phyloP scores from a whole-genome alignment of 2,113 vertebrate genomes.

The Pavo muticus region DNA sequence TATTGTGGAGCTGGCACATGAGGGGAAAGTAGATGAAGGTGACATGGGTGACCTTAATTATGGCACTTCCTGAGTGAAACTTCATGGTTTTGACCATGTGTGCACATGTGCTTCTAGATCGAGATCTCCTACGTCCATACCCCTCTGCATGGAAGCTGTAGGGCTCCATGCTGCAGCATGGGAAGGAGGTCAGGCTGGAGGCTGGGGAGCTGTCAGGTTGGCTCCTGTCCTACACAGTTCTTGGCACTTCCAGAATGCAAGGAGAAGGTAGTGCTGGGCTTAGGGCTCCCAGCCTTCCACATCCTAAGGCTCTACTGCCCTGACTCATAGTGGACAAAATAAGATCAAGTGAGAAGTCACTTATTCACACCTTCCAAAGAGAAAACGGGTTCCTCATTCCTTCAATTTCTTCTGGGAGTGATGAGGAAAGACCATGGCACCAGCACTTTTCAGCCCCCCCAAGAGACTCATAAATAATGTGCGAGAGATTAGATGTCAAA shows the following conservation, averaged over 20 bases:
- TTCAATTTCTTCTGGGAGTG: neutral
- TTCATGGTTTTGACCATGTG: neutral
- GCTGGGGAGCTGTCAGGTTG: neutral
- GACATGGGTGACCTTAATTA: neutral
- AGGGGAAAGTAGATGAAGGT: neutral
- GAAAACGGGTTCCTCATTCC: neutral
- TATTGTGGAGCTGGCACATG: accelerated
- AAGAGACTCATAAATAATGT: neutral
- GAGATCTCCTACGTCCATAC: neutral
- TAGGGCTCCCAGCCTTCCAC: neutral
- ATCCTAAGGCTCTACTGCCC: neutral
- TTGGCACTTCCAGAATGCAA: neutral
- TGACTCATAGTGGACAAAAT: neutral
- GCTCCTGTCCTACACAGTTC: neutral
- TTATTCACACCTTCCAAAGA: neutral
- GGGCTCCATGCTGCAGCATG: neutral
- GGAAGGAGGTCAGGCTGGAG: neutral
- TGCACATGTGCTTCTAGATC: neutral
- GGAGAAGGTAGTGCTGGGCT: neutral
- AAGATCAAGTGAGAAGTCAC: neutral
- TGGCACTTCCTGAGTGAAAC: neutral
- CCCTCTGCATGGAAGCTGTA: neutral
- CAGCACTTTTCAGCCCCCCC: neutral
- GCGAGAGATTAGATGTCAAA: slow-evolving; percentile 4
- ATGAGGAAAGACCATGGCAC: neutral